Conservation (phyloP, 1,140 invertebrate genomes). For the Dysdera silvatica region DNA sequence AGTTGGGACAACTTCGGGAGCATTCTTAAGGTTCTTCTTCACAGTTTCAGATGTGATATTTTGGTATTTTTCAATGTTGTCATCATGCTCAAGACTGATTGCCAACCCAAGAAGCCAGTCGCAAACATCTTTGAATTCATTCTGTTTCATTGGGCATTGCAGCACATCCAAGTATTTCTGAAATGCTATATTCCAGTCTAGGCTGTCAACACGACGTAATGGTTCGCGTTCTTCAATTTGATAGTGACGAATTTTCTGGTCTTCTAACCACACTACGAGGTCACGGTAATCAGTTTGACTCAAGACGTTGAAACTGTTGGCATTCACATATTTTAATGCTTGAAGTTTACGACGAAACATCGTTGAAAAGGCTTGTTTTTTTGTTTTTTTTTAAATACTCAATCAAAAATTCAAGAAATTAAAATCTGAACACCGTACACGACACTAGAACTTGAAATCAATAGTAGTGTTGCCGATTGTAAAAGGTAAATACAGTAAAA, state of each 20-base stretch:
- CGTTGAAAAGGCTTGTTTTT: too few relatives aligned
- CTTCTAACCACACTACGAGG: constrained; percentile 81
- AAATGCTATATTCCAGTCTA: constrained; percentile 64
- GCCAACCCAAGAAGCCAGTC: constrained; percentile 83
- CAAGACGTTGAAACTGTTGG: constrained; percentile 23
- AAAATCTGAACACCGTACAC: too few relatives aligned
- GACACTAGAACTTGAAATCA: too few relatives aligned
- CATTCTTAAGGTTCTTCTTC: constrained; percentile 49
- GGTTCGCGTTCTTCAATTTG: constrained; percentile 69
- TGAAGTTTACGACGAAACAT: constrained; percentile 26
- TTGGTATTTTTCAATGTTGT: constrained; percentile 67
- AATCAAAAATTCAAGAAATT: too few relatives aligned
- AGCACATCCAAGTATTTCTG: constrained; percentile 63
- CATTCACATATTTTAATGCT: constrained; percentile 25
- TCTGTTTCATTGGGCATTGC: constrained; percentile 55
- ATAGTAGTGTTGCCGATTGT: too few relatives aligned
- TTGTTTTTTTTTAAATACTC: too few relatives aligned
- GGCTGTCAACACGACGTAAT: constrained; percentile 56
- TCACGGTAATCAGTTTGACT: constrained; percentile 63
- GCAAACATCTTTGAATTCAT: constrained; percentile 50
- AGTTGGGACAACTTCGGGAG: constrained; percentile 47
- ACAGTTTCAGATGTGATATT: constrained; percentile 54
- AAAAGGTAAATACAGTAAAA: too few relatives aligned
- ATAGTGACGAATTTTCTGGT: constrained; percentile 85
- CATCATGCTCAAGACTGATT: constrained; percentile 69